Percentiles rank a stretch among this genome's conserved stretches.
Evolutionary conservation across 2,113 vertebrate genomes (phyloP).

Genomic region (Aphelocoma coerulescens): DNA sequence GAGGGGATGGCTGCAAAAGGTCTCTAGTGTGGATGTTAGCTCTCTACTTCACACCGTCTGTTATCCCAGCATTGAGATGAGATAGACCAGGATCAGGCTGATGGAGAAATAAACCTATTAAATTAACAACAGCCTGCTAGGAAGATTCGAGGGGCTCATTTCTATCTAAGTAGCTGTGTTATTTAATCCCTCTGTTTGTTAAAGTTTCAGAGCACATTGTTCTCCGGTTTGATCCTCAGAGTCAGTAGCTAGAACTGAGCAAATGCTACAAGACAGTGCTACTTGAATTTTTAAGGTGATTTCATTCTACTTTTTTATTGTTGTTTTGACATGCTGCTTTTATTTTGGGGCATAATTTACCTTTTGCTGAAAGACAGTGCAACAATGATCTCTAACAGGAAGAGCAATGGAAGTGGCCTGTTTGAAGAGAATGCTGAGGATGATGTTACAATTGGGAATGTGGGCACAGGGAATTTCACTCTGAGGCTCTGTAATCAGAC

Average conservation of each 20-base stretch:
- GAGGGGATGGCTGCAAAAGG: not conserved
- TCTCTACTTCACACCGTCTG: not conserved
- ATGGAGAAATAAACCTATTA: not conserved
- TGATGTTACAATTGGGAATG: not conserved
- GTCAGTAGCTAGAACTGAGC: not conserved
- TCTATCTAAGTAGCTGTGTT: not conserved
- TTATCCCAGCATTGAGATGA: not conserved
- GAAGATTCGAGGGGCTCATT: not conserved
- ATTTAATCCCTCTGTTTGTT: not conserved
- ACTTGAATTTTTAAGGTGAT: not conserved
- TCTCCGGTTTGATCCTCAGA: not conserved
- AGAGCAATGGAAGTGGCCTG: not conserved
- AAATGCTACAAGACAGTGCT: not conserved
- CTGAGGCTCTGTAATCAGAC: not conserved
- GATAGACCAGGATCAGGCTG: not conserved
- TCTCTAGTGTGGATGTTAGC: not conserved
- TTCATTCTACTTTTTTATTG: not conserved
- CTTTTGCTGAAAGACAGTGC: not conserved
- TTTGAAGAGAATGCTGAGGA: not conserved
- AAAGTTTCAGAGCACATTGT: not conserved
- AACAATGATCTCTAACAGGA: not conserved
- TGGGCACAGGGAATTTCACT: not conserved
- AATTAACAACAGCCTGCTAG: not conserved
- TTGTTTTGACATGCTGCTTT: not conserved
- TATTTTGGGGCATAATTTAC: not conserved